Base-by-base conservation (phyloP, 2,888 invertebrate genomes). In the Apodemia mormo region DNA sequence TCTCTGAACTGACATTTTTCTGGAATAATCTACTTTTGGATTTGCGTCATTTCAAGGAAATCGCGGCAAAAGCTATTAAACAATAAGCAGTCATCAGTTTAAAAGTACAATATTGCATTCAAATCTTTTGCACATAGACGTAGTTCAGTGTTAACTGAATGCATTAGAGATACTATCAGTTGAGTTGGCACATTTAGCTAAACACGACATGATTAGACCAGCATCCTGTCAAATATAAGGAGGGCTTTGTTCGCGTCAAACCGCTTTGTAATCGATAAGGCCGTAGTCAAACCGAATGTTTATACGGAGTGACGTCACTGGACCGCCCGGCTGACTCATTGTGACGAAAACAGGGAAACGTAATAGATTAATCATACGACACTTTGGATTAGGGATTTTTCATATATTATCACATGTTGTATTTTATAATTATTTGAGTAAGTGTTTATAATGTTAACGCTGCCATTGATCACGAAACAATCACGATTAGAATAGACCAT, bases 321-420 rank as follows among this genome's bases (percentile, higher is more conserved):
- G 72, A 72, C 70, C 61, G 71, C 68, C 73, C 76, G 65, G 65
- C 49, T 76, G 77, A 77, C 61, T 77, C 76, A 74, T 58, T 10
- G 58, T 58, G 58, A 61, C 58, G 58, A 61, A 29, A 61, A 61
- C 58, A 61, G 33, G 58, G 29, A 61, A 61, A 61, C 33, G 9
- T 30, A 30, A 61, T 61, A 33, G 58, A 61, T 33, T 33, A 61
- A 30, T 30, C 30, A 49, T 14, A 12, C 30, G 45, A 10, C 58
- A 10, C 30, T 10, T 29, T 30, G 29, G 58, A 30, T 58, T 30
- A 12, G 12, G 58, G 58, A 58, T 58, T 45, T 45, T 45, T 45
- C 12, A 43, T 43, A 5, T 37, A 33, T 2, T 37, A 33, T 33
- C 2, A 3, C 2, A 33, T 33, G 4, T 33, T 33, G 33, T 33